These are phyloP conservation scores for Eospalax fontanierii DNA, from an alignment of 2,797 vertebrate species.

Conservation along the genomic window DNA sequence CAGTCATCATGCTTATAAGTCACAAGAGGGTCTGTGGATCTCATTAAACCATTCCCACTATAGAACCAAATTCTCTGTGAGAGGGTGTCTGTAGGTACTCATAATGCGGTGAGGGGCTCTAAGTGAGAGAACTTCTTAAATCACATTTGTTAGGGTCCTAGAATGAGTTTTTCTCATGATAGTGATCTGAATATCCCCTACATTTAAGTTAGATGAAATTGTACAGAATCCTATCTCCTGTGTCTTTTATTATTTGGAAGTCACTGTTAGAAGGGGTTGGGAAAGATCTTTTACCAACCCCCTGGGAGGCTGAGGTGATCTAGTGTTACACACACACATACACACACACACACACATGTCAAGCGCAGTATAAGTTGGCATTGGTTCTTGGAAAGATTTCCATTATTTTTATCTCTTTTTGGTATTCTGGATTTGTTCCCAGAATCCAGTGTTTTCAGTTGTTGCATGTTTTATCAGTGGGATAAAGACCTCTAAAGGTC, in stretches of 20 bases:
- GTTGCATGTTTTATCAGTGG: slow-evolving; percentile 62
- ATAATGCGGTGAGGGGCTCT: background rate
- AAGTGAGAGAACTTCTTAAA: slow-evolving; percentile 1
- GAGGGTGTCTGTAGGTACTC: background rate
- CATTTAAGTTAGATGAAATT: slow-evolving; percentile 34
- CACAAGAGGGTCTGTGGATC: background rate
- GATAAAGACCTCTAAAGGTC: slow-evolving; percentile 74
- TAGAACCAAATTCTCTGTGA: background rate
- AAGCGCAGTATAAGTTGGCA: slow-evolving; percentile 48
- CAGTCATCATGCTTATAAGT: background rate
- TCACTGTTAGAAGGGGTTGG: slow-evolving; percentile 49
- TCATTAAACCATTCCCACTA: background rate
- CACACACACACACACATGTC: slow-evolving; percentile 2
- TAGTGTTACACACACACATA: background rate
- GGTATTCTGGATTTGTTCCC: slow-evolving; percentile 71
- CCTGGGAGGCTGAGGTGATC: background rate
- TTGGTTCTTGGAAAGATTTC: slow-evolving; percentile 66
- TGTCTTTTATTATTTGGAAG: slow-evolving; percentile 49
- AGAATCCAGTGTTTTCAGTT: slow-evolving; percentile 70
- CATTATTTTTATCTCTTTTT: slow-evolving; percentile 73
- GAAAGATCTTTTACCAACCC: slow-evolving; percentile 34
- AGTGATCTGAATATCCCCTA: background rate
- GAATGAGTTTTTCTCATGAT: background rate
- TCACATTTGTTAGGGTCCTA: background rate
- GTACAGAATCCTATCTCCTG: background rate